Evolutionary conservation across 2,797 vertebrate species (phyloP).

Genomic region (Sphenodon punctatus): DNA sequence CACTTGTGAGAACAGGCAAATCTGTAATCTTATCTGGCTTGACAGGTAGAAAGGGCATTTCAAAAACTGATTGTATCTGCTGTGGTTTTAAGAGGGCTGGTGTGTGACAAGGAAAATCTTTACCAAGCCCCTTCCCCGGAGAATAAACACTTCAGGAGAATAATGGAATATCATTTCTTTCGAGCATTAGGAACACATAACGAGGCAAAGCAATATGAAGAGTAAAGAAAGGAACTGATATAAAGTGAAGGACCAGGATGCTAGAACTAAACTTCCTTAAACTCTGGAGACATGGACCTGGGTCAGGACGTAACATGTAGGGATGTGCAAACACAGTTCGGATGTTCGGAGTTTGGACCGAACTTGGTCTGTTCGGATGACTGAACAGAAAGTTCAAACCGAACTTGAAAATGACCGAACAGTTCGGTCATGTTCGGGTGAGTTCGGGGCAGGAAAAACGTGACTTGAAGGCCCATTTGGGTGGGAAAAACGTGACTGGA

Average conservation of each 20-base stretch:
- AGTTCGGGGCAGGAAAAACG: too few relatives aligned
- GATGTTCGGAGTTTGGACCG: too few relatives aligned
- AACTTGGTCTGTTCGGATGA: too few relatives aligned
- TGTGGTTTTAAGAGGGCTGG: conserved; percentile 65
- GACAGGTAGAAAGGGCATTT: conserved; percentile 75
- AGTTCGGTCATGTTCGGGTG: too few relatives aligned
- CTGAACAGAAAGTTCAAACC: too few relatives aligned
- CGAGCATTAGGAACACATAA: neutral
- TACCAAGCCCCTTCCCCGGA: conserved; percentile 13
- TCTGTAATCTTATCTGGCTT: conserved; percentile 67
- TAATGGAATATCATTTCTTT: conserved; percentile 8
- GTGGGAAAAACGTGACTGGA: too few relatives aligned
- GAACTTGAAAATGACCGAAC: too few relatives aligned
- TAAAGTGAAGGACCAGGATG: neutral
- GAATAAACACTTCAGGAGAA: conserved; percentile 52
- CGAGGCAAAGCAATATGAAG: conserved; percentile 32
- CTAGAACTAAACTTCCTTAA: neutral
- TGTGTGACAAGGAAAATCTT: conserved; percentile 59
- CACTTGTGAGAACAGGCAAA: conserved; percentile 63
- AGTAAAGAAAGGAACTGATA: neutral
- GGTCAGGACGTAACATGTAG: too few relatives aligned
- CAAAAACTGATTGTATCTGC: conserved; percentile 66
- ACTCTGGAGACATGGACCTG: neutral
- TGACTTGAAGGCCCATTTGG: too few relatives aligned
- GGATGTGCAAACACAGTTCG: too few relatives aligned